These are phyloP conservation scores for Amphipyra tragopoginis DNA, from an alignment of 2,888 invertebrate species.

Conservation along the genomic window DNA sequence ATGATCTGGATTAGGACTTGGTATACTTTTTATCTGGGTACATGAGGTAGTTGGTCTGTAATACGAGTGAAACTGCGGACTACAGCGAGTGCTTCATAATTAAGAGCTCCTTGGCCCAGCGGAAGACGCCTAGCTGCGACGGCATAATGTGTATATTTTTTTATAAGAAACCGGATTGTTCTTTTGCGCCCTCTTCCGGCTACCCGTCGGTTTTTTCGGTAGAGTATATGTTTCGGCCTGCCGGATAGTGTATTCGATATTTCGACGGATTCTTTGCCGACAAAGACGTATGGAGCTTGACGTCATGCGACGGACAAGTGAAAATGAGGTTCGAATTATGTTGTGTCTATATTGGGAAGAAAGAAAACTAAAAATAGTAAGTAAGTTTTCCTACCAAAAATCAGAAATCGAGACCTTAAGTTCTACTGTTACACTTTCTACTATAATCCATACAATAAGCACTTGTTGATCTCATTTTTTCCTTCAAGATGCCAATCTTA, in stretches of 20 bases:
- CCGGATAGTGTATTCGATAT: not conserved
- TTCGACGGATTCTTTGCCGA: not conserved
- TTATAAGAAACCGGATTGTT: conserved; percentile 20
- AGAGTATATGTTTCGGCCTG: conserved; percentile 2
- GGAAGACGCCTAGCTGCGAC: conserved; percentile 37
- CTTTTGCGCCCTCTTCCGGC: conserved; percentile 22
- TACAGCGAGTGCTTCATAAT: conserved; percentile 16
- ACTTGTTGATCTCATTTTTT: conserved; percentile 50
- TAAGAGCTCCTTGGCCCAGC: conserved; percentile 17
- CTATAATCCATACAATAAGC: conserved; percentile 10
- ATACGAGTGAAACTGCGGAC: too few species aligned
- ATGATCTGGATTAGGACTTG: too few species aligned
- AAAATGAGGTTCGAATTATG: not conserved
- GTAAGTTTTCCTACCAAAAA: too few species aligned
- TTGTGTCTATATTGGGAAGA: too few species aligned
- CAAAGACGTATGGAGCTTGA: not conserved
- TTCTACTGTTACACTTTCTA: not conserved
- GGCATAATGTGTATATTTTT: conserved; percentile 37
- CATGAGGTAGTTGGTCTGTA: too few species aligned
- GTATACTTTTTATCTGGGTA: too few species aligned
- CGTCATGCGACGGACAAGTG: not conserved
- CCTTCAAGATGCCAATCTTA: conserved; percentile 33
- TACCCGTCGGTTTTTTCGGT: not conserved
- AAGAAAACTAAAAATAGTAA: too few species aligned
- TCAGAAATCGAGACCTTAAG: not conserved